Evolutionary conservation across 2,797 vertebrate genomes (phyloP), one percentile per base, ranked within the genome.

Genomic region (Loriculus beryllinus): DNA sequence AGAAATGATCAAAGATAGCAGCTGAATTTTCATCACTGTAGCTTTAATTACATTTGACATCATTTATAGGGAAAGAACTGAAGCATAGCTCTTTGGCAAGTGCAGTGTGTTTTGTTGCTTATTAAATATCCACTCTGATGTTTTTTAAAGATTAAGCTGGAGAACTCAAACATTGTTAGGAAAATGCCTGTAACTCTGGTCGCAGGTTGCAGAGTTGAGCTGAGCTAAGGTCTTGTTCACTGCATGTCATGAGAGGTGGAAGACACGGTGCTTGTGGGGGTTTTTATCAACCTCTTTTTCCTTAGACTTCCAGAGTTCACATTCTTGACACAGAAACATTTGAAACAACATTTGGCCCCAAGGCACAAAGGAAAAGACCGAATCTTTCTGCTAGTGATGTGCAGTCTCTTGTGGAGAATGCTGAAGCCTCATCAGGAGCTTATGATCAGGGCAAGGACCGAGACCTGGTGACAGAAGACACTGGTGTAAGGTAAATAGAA

Each of bases 301-400:
- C 49, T 75, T 97, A 99, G 99, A 99, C 99, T 75, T 98, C 99
- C 65, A 99, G 98, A 96, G 99, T 99, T 83, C 99, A 99, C 93
- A 99, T 99, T 98, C 98, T 99, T 82, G 99, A 99, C 97, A 99
- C 99, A 0, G 99, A 99, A 95, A 99, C 98, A 1, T 99, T 99
- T 88, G 99, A 98, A 96, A 99, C 98, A 26, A 99, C 99, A 0
- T 99, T 99, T 98, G 99, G 99, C 52, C 99, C 99, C 9, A 99
- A 99, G 88, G 97, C 99, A 28, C 99, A 99, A 92, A 98, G 99
- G 96, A 99, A 99, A 90, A 98, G 98, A 74, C 99, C 99, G 75
- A 99, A 97, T 87, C 98, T 99, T n/a, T 43, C 96, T 82, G 98
- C 97, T 5, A 98, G 96, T 35, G 99, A 99, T 43, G 33, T 99